These are phyloP conservation scores for Archips xylosteana DNA, from an alignment of 2,888 invertebrate genomes.

Conservation along the genomic window DNA sequence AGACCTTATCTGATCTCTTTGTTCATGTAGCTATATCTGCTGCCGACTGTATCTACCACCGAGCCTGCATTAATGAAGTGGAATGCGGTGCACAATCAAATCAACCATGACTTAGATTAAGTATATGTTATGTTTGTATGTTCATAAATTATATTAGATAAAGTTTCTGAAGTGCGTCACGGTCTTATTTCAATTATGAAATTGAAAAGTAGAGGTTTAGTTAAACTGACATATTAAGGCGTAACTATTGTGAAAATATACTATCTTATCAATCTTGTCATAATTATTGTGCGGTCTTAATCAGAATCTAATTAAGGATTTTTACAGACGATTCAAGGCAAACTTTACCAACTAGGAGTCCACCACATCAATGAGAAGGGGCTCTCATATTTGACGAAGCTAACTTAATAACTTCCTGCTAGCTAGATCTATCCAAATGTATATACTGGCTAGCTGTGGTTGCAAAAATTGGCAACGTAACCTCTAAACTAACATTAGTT, in stretches of 20 bases:
- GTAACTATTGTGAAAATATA: not conserved
- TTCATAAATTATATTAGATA: conserved; percentile 5
- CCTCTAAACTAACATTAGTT: too few species aligned
- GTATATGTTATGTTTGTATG: conserved; percentile 60
- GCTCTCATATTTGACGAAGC: too few species aligned
- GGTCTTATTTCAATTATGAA: not conserved
- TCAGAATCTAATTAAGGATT: too few species aligned
- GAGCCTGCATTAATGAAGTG: not conserved
- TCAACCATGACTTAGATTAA: not conserved
- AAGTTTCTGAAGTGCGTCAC: not conserved
- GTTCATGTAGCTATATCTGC: too few species aligned
- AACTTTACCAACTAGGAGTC: too few species aligned
- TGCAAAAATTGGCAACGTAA: too few species aligned
- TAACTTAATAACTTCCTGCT: too few species aligned
- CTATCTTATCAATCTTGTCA: not conserved
- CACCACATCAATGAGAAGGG: too few species aligned
- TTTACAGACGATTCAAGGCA: too few species aligned
- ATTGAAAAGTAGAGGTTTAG: not conserved
- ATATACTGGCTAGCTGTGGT: too few species aligned
- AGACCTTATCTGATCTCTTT: not conserved
- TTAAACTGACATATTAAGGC: not conserved
- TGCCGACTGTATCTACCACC: not conserved
- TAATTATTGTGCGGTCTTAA: not conserved
- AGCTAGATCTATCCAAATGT: too few species aligned
- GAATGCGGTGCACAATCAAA: not conserved